phyloP scores from a whole-genome alignment of 2,113 vertebrate species.

The Engraulis encrasicolus region DNA sequence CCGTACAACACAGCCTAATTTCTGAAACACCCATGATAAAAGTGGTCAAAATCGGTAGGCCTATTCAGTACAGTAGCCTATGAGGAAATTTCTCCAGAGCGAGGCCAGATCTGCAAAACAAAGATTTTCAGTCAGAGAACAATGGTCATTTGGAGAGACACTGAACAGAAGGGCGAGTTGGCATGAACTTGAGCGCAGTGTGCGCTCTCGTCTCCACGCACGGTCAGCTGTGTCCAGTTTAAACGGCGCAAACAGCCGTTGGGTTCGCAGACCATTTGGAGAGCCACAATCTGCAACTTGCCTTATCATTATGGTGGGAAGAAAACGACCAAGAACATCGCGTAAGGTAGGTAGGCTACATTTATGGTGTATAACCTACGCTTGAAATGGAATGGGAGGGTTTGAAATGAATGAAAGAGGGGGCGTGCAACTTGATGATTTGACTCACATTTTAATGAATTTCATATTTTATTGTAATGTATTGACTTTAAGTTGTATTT shows the following conservation, averaged over 20 bases:
- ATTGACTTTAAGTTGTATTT: too few species aligned
- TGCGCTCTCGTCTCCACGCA: not conserved
- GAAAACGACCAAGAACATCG: not conserved
- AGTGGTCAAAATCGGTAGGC: too few species aligned
- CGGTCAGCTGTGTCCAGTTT: not conserved
- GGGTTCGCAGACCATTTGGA: not conserved
- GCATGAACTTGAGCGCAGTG: constrained; percentile 3
- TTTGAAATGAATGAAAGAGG: too few species aligned
- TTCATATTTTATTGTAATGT: too few species aligned
- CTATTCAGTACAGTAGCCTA: too few species aligned
- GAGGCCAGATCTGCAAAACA: not conserved
- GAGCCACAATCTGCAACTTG: not conserved
- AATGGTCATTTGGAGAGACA: constrained; percentile 8
- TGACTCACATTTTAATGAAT: too few species aligned
- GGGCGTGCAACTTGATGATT: too few species aligned
- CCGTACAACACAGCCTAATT: too few species aligned
- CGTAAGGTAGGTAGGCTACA: not conserved
- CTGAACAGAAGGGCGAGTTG: constrained; percentile 4
- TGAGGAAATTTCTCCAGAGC: not conserved
- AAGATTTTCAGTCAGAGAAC: constrained; percentile 12
- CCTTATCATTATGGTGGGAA: constrained; percentile 7
- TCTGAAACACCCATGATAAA: too few species aligned
- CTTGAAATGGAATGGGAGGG: too few species aligned
- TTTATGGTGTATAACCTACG: too few species aligned
- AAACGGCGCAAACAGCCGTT: not conserved